These are phyloP conservation scores for Mesochorus sp. DNA, from an alignment of 2,888 invertebrate species.

Conservation along the genomic window DNA sequence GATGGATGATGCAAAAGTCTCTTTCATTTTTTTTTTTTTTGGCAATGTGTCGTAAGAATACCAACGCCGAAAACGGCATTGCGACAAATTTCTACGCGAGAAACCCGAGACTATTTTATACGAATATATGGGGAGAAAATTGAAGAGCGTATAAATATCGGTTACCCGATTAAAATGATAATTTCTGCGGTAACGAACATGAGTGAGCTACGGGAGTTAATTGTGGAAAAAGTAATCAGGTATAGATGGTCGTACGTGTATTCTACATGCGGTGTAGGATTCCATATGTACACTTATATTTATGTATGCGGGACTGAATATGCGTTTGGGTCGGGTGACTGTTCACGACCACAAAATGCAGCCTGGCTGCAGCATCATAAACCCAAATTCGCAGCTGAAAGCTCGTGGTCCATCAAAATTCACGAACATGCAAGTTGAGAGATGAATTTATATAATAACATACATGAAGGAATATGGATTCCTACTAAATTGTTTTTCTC, in stretches of 20 bases:
- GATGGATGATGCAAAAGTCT: constrained; percentile 9
- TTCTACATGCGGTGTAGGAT: not conserved
- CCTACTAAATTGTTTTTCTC: constrained; percentile 4
- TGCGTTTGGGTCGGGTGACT: not conserved
- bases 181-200: constrained; percentile 5
- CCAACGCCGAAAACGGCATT: constrained; percentile 4
- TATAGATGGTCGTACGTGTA: constrained; percentile 20
- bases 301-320: not conserved
- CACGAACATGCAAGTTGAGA: constrained; percentile 3
- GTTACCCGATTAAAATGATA: not conserved
- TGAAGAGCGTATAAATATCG: not conserved
- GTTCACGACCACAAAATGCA: constrained; percentile 27
- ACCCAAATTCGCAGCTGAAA: constrained; percentile 32
- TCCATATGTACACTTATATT: not conserved
- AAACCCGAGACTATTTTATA: not conserved
- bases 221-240: constrained; percentile 24
- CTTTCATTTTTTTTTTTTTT: constrained; percentile 5
- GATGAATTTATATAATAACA: not conserved
- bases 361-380: constrained; percentile 12
- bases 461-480: not conserved
- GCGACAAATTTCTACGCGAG: constrained; percentile 23
- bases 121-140: not conserved
- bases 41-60: constrained; percentile 14
- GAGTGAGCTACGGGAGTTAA: constrained; percentile 8
- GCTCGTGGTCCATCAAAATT: constrained; percentile 45